A percentile compares a stretch with the other conserved stretches of the same genome.
Evolutionary conservation across 92 coral and sea anemone species (phyloP).

Genomic region (Siderastrea radians): DNA sequence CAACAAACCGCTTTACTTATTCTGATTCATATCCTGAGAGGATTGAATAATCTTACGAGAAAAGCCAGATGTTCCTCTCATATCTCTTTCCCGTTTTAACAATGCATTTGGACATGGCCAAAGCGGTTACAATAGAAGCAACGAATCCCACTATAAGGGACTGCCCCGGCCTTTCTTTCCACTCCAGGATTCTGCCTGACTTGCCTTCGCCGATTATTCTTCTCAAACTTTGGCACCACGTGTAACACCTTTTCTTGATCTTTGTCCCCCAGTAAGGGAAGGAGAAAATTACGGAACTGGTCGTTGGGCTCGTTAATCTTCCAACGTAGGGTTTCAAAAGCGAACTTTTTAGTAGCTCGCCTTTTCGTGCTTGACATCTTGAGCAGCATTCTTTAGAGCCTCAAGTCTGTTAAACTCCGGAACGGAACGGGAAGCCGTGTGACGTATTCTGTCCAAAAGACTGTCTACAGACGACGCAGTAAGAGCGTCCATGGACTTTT

Average conservation of each 20-base stretch:
- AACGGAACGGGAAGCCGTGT: background rate
- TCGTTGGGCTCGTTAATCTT: constrained; percentile 32
- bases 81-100: constrained; percentile 37
- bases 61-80: constrained; percentile 2
- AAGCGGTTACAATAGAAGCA: constrained; percentile 32
- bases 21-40: background rate
- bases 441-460: background rate
- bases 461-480: background rate
- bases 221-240: constrained; percentile 38
- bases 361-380: constrained; percentile 48
- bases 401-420: background rate
- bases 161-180: background rate
- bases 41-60: background rate
- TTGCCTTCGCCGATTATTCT: constrained; percentile 21
- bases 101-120: constrained; percentile 27
- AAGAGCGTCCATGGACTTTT: background rate
- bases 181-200: background rate
- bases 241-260: constrained; percentile 55
- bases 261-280: constrained; percentile 59
- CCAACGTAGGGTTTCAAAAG: constrained; percentile 50
- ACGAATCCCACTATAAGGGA: constrained; percentile 1
- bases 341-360: constrained; percentile 36
- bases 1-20: background rate
- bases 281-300: constrained; percentile 34
- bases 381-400: constrained; percentile 40